Evolutionary conservation across 2,113 vertebrate species (phyloP).

Genomic region (Takifugu flavidus): DNA sequence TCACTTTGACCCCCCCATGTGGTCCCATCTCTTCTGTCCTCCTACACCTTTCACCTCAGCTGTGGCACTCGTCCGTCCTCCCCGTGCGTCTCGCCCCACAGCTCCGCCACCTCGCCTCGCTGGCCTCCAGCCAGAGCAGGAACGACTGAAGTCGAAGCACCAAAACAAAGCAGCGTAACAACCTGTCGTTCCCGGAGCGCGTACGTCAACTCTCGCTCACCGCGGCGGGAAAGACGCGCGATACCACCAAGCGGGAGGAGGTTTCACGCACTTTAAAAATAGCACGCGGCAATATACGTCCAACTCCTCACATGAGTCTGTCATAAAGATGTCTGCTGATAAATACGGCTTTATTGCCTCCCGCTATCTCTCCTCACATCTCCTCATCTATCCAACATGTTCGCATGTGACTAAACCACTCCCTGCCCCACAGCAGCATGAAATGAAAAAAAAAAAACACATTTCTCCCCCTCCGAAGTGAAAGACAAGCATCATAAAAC

Average conservation of each 20-base stretch:
- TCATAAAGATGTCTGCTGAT: constrained; percentile 42
- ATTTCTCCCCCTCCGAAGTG: background rate
- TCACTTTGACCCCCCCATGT: too few species aligned
- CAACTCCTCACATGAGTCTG: constrained; percentile 19
- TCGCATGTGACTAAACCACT: constrained; percentile 26
- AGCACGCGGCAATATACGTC: constrained; percentile 4
- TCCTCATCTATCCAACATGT: background rate
- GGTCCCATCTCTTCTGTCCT: constrained; percentile 29
- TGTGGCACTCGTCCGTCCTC: constrained; percentile 32
- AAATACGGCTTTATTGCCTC: constrained; percentile 49
- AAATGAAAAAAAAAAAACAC: constrained; percentile 23
- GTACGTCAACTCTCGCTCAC: constrained; percentile 7
- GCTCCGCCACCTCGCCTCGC: constrained; percentile 24
- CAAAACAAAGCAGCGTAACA: constrained; percentile 16
- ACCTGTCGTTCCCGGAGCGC: constrained; percentile 10
- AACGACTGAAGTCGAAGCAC: constrained; percentile 4
- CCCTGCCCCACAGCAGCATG: constrained; percentile 33
- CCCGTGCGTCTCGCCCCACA: constrained; percentile 9
- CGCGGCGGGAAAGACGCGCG: constrained; percentile 4
- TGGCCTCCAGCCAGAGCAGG: constrained; percentile 12
- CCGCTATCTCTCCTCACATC: constrained; percentile 45
- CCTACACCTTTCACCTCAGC: constrained; percentile 33
- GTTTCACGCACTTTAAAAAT: constrained; percentile 6
- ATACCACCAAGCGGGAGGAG: constrained; percentile 7
- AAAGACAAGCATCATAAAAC: constrained; percentile 10